phyloP scores from a whole-genome alignment of 2,888 invertebrate species.

The Phoenoteleia sp. region DNA sequence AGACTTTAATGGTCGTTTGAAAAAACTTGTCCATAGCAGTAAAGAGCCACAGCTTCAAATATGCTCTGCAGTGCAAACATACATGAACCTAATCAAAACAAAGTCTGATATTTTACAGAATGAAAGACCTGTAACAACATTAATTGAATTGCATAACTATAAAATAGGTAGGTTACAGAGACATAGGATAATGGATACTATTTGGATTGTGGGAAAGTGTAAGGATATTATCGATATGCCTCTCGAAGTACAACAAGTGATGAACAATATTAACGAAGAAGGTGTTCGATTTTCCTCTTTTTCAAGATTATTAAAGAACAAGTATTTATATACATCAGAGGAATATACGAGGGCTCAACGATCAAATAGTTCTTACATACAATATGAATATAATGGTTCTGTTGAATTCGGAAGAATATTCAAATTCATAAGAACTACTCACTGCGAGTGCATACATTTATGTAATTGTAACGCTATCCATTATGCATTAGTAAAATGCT shows the following conservation, averaged over 20 bases:
- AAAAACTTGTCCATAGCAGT: conserved; percentile 30
- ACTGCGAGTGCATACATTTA: conserved; percentile 33
- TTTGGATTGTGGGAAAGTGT: conserved; percentile 17
- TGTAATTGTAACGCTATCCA: conserved; percentile 29
- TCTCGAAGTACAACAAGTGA: no score
- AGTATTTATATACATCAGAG: conserved; percentile 37
- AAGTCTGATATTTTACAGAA: neutral
- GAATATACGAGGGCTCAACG: conserved; percentile 18
- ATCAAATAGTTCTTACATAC: conserved; percentile 32
- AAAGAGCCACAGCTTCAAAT: conserved; percentile 10
- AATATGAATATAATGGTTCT: conserved; percentile 9
- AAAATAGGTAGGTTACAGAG: neutral
- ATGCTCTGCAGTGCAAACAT: neutral
- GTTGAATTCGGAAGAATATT: conserved; percentile 24
- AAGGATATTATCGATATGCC: neutral
- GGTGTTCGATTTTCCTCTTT: conserved; percentile 30
- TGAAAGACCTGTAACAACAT: neutral
- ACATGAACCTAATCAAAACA: neutral
- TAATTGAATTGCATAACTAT: neutral
- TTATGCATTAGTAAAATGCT: conserved; percentile 9
- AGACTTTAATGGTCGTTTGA: conserved; percentile 49
- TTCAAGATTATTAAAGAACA: conserved; percentile 37
- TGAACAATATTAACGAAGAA: no score
- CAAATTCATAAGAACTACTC: conserved; percentile 35
- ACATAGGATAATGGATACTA: neutral